A percentile compares a stretch with the other conserved stretches of the same genome.
phyloP scores from a whole-genome alignment of 2,888 invertebrate genomes.

The Muscina levida region DNA sequence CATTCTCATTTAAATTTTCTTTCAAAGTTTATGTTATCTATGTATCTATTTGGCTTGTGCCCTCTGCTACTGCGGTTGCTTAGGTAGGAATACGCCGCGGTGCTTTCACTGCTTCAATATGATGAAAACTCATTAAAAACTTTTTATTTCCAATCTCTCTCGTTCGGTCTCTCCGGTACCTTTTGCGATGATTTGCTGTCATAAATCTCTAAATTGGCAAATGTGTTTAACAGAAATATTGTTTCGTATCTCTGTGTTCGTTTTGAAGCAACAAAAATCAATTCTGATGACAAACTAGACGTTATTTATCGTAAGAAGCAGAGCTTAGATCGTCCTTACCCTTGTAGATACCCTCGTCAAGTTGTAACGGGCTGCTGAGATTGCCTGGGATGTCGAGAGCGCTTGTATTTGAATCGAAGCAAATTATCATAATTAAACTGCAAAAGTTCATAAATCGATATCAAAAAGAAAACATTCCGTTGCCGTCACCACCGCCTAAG shows the following conservation, averaged over 20 bases:
- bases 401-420: not conserved
- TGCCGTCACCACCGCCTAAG: not conserved
- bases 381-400: too few species aligned
- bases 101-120: too few species aligned
- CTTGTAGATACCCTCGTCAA: not conserved
- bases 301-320: conserved; percentile 5
- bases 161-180: not conserved
- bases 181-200: not conserved
- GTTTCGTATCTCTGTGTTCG: not conserved
- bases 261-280: conserved; percentile 14
- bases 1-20: too few species aligned
- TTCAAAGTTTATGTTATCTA: too few species aligned
- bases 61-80: too few species aligned
- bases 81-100: too few species aligned
- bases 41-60: too few species aligned
- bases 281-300: conserved; percentile 21
- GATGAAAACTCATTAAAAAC: conserved; percentile 7
- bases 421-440: conserved; percentile 26
- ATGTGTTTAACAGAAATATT: conserved; percentile 11
- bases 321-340: not conserved
- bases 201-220: conserved; percentile 31
- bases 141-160: not conserved
- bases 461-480: conserved; percentile 24
- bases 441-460: conserved; percentile 31
- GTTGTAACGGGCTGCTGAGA: not conserved